Conservation (phyloP, 2,888 invertebrate genomes). For the Argyresthia goedartella region DNA sequence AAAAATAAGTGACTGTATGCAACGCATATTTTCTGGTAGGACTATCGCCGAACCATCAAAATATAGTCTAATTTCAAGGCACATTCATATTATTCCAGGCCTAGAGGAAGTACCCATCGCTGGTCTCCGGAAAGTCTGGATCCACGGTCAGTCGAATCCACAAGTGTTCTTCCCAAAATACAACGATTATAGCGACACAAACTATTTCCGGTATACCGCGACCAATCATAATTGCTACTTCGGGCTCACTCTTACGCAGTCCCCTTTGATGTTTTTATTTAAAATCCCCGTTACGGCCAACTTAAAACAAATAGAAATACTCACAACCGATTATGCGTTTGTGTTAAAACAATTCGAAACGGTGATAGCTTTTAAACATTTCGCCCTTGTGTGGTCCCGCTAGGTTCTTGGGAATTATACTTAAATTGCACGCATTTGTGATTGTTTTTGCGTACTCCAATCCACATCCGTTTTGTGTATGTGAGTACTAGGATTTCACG, state of each 20-base stretch:
- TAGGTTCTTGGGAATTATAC: conserved; percentile 8
- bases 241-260: conserved; percentile 52
- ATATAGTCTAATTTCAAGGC: no score
- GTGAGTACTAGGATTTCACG: no score
- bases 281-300: conserved; percentile 61
- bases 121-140: conserved; percentile 18
- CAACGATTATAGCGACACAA: conserved; percentile 52
- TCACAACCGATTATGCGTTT: conserved; percentile 62
- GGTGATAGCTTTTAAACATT: conserved; percentile 58
- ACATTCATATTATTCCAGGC: no score
- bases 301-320: conserved; percentile 68
- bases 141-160: conserved; percentile 3
- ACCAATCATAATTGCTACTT: conserved; percentile 68
- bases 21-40: no score
- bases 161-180: conserved; percentile 47
- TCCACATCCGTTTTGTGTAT: no score
- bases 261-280: conserved; percentile 69
- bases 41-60: no score
- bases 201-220: conserved; percentile 66
- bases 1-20: no score
- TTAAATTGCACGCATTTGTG: conserved; percentile 7
- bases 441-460: conserved; percentile 5
- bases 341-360: conserved; percentile 65
- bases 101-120: neutral
- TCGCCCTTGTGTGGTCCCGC: conserved; percentile 57